Evolutionary conservation across 2,113 vertebrate species (phyloP).

Genomic region (Pygoscelis antarcticus): DNA sequence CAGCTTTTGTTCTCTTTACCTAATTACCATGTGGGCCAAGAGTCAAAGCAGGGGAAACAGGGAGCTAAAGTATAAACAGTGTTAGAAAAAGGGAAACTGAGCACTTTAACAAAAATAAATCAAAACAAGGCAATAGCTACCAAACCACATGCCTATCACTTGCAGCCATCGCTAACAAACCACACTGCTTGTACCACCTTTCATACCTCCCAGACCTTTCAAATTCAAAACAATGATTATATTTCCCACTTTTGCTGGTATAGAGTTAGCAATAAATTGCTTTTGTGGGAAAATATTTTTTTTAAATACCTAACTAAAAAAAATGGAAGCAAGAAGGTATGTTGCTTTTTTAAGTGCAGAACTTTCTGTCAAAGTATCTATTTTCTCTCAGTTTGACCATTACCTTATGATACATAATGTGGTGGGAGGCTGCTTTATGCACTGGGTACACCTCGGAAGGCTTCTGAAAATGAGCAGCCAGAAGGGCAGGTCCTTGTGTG

Average conservation of each 20-base stretch:
- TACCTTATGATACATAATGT: background rate
- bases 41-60: background rate
- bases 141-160: background rate
- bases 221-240: background rate
- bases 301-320: background rate
- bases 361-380: slow-evolving; percentile 3
- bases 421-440: background rate
- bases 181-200: background rate
- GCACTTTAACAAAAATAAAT: background rate
- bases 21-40: background rate
- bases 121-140: background rate
- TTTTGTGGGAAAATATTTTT: background rate
- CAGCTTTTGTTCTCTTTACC: background rate
- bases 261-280: background rate
- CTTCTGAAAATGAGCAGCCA: background rate
- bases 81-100: background rate
- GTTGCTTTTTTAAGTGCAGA: background rate
- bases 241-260: background rate
- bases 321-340: background rate
- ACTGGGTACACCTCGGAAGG: background rate
- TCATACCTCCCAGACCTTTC: background rate
- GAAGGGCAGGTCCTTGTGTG: background rate
- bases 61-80: background rate
- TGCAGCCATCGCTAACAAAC: background rate
- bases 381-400: slow-evolving; percentile 19